phyloP scores from a whole-genome alignment of 30 jellyfish, hydroid and myxozoan species.

The Aurelia sp. region DNA sequence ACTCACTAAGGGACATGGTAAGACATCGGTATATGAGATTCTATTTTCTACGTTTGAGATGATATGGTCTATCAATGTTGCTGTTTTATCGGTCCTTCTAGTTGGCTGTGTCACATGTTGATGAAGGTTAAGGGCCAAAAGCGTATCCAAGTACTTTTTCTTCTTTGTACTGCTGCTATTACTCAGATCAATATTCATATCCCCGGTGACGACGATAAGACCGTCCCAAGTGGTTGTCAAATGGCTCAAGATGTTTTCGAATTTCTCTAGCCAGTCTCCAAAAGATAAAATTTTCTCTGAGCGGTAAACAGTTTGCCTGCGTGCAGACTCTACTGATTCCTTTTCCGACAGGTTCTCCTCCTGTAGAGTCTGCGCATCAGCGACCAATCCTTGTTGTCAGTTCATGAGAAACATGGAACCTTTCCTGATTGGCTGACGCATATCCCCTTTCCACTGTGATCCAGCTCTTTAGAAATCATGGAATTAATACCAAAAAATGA shows the following conservation, averaged over 20 bases:
- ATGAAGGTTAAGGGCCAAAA: too few species aligned
- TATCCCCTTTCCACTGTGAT: too few species aligned
- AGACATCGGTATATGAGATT: conserved; percentile 22
- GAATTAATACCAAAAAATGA: too few species aligned
- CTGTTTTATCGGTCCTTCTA: conserved; percentile 53
- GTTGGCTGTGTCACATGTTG: conserved; percentile 59
- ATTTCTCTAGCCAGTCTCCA: conserved; percentile 55
- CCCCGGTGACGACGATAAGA: conserved; percentile 43
- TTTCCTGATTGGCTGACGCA: too few species aligned
- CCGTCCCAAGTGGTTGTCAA: conserved; percentile 47
- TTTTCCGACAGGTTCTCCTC: too few species aligned
- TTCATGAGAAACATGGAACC: too few species aligned
- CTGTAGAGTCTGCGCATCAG: too few species aligned
- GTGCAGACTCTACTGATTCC: too few species aligned
- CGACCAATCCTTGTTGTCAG: too few species aligned
- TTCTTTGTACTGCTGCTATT: conserved; percentile 12
- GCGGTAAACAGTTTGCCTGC: conserved; percentile 56
- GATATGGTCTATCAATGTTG: conserved; percentile 63
- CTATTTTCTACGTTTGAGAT: background rate
- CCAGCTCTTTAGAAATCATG: too few species aligned
- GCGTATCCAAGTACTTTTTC: too few species aligned
- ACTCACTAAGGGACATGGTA: conserved; percentile 45
- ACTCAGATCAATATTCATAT: background rate
- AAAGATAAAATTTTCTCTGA: conserved; percentile 33
- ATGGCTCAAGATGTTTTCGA: conserved; percentile 39